phyloP scores from a whole-genome alignment of 1,140 invertebrate species.

The Littorina saxatilis region DNA sequence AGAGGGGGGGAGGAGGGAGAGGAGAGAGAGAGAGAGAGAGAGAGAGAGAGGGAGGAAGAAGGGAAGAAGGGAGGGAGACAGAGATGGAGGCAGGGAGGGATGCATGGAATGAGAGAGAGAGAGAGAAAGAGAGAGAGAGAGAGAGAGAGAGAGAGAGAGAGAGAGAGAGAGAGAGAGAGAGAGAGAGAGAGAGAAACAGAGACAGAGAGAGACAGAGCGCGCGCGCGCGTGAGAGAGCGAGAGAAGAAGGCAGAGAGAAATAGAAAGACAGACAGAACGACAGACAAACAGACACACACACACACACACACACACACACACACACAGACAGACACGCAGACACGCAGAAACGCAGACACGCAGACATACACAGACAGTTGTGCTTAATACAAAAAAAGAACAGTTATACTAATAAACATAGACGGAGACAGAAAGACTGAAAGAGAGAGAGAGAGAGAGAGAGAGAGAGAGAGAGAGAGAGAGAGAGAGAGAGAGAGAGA shows the following conservation, averaged over 20 bases:
- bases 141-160: constrained; percentile 10
- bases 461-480: constrained; percentile 1
- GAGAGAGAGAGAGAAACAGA: constrained; percentile 17
- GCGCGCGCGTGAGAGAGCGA: no score
- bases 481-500: constrained; percentile 7
- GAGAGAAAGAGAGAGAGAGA: not conserved
- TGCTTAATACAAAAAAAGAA: no score
- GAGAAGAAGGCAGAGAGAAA: no score
- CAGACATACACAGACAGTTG: not conserved
- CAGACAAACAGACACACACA: no score
- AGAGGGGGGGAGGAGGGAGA: no score
- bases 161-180: constrained; percentile 14
- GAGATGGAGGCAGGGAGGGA: no score
- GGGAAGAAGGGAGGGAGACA: not conserved
- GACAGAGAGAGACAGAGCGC: no score
- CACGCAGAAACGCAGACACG: not conserved
- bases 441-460: constrained; percentile 4
- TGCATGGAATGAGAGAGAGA: not conserved
- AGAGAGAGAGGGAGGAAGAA: not conserved
- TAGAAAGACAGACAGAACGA: no score
- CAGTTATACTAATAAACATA: not conserved
- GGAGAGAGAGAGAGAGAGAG: constrained; percentile 19
- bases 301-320: no score
- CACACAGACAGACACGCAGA: not conserved
- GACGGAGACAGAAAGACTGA: not conserved